Evolutionary conservation across 2,113 vertebrate genomes (phyloP), one percentile per base, ranked within the genome.

Genomic region (Pimephales promelas): DNA sequence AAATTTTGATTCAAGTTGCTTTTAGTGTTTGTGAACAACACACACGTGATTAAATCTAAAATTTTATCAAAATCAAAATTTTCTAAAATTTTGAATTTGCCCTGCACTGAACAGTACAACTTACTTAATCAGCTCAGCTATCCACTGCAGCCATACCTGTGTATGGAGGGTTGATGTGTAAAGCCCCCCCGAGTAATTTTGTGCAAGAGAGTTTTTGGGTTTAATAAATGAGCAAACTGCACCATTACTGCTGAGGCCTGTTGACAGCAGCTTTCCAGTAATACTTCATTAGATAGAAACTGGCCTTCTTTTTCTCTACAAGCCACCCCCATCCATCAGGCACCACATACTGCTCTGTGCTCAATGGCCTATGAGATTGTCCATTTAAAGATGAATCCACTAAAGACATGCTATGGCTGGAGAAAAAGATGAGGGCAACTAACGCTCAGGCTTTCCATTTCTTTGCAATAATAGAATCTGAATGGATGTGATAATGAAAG

Each of bases 211-310:
- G 13, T 22, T 81, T 83, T 79, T 31, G 47, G 62, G 26, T 73
- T 66, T 81, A 34, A 83, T 71, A 81, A 77, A 43, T 74, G 26
- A n/a, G 26, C 31, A 57, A 79, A 49, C 22, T 2, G 2, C 26
- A 84, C 57, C 36, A 56, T 68, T 26, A 68, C 34, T 68, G 72
- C 74, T 88, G 90, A 84, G 72, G 49, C 54, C 84, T 66, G 56
- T 49, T 61, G 70, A 57, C 45, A 59, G 57, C 79, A 81, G 86
- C 85, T 83, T 90, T 88, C 88, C 83, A 88, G 90, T 84, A 91
- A 86, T 90, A 91, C 87, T 86, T 92, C 87, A 90, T 90, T 90
- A 91, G 87, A 87, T 79, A 87, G 81, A 84, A 81, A 36, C 87
- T 86, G 82, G 80, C 88, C 78, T 66, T 84, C n/a, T 82, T 84